Base-by-base conservation (phyloP, 2,888 invertebrate genomes). In the Drosophila neonasuta region DNA sequence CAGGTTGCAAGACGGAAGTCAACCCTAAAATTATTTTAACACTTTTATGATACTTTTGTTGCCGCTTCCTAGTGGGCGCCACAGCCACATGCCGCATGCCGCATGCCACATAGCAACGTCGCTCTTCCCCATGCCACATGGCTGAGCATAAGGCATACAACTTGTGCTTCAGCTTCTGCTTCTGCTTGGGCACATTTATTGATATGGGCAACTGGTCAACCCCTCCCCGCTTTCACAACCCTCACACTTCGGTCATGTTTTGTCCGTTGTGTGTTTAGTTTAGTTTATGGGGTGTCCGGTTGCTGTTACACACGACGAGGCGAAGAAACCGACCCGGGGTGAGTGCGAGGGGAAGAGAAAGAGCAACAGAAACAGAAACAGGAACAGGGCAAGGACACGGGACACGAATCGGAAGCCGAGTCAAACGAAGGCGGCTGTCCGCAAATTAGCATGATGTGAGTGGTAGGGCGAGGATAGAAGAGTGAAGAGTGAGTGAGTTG, bases 271-370 rank as follows among this genome's bases (percentile, higher is more conserved):
- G 46, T 68, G 57, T 60, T 76, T 71, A 68, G 78, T 72, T 79
- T 74, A 75, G 81, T 77, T 87, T 80, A 80, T 85, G 80, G 86
- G 80, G 83, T 87, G 87, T 87, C 87, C 87, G 87, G 84, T 85
- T 85, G 74, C 76, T 66, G 68, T 74, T 71, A 59, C 66, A 59
- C 58, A 67, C 66, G 36, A 15, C 39, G 8, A 74, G 68, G 71
- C 62, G 65, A 49, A 42, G 30, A 39, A 29, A 36, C n/a, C 15
- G 20, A 44, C 24, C 24, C 24, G 24, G 24, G 2, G 3, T 10
- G 11, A 45, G 11, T 24, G 36, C 34, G n/a, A 58, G 39, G 13
- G 39, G 8, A 10, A 42, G 51, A 17, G n/a, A 24, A 10, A 24
- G 24, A 24, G 24, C 24, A 15, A 64, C 30, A 52, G 17, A 15